phyloP scores from a whole-genome alignment of 2,113 vertebrate genomes.

The Sclerurus mexicanus region DNA sequence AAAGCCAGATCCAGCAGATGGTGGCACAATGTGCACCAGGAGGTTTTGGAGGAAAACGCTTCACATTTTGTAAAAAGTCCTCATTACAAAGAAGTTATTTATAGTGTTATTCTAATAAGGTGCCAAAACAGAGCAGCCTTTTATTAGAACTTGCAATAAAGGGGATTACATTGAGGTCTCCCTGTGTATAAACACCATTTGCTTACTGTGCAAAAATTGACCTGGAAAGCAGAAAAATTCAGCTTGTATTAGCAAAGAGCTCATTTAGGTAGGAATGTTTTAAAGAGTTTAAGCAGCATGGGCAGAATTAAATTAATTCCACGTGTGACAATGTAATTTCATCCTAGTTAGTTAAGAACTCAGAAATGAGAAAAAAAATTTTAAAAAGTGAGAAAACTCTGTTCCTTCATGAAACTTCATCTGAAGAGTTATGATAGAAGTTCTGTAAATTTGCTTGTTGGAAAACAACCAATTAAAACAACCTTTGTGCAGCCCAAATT shows the following conservation, averaged over 20 bases:
- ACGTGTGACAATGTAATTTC: constrained; percentile 2
- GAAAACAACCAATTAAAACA: not conserved
- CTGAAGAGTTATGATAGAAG: not conserved
- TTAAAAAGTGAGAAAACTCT: rapidly evolving
- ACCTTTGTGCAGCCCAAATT: not conserved
- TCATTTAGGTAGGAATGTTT: constrained; percentile 27
- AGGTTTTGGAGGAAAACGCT: constrained; percentile 14
- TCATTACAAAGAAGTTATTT: constrained; percentile 58
- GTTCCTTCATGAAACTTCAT: not conserved
- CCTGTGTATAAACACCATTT: not conserved
- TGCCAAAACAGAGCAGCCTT: constrained; percentile 50
- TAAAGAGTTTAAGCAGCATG: constrained; percentile 19
- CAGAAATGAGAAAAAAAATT: not conserved
- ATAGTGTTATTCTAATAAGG: constrained; percentile 22
- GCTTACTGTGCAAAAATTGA: not conserved
- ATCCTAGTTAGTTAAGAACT: constrained; percentile 7
- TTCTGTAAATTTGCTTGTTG: not conserved
- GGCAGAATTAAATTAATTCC: constrained; percentile 32
- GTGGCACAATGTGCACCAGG: constrained; percentile 27
- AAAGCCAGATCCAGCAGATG: constrained; percentile 25
- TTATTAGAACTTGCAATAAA: constrained; percentile 19
- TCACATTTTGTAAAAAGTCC: not conserved
- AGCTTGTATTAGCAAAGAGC: not conserved
- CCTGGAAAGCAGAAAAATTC: not conserved
- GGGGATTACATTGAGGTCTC: constrained; percentile 1